Conservation (phyloP, 2,797 vertebrate species). For the Amblyraja radiata region DNA sequence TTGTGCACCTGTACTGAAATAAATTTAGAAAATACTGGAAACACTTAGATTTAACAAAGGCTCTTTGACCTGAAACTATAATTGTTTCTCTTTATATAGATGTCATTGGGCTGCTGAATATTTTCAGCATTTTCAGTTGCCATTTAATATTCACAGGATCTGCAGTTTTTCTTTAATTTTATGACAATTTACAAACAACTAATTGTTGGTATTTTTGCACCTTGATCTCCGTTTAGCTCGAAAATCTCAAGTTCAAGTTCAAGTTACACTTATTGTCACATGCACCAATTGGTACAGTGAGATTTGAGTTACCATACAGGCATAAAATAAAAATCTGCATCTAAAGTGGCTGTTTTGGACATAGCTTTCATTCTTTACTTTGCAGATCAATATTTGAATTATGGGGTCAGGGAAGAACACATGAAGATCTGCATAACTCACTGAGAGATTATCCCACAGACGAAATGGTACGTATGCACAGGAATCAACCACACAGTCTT, state of each 20-base stretch:
- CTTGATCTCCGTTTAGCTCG: not conserved
- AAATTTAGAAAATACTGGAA: no score
- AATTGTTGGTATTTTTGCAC: not conserved
- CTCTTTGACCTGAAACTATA: no score
- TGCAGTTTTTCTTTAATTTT: no score
- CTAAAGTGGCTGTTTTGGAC: not conserved
- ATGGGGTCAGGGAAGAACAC: constrained; percentile 82
- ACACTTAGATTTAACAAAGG: no score
- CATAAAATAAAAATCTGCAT: not conserved
- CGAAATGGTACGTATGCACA: constrained; percentile 66
- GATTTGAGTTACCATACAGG: no score
- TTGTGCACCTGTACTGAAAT: no score
- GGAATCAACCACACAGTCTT: not conserved
- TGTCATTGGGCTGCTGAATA: no score
- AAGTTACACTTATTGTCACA: no score
- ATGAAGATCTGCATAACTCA: constrained; percentile 71
- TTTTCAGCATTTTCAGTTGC: no score
- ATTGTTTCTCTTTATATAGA: no score
- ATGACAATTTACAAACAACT: not conserved
- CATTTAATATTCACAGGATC: no score
- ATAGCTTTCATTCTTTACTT: constrained; percentile 43
- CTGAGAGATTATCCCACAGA: constrained; percentile 72
- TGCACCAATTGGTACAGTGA: no score
- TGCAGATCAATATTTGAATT: constrained; percentile 90
- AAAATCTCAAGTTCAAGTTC: not conserved